Conservation (phyloP, 2,797 vertebrate genomes). For the Cephalopachus bancanus region DNA sequence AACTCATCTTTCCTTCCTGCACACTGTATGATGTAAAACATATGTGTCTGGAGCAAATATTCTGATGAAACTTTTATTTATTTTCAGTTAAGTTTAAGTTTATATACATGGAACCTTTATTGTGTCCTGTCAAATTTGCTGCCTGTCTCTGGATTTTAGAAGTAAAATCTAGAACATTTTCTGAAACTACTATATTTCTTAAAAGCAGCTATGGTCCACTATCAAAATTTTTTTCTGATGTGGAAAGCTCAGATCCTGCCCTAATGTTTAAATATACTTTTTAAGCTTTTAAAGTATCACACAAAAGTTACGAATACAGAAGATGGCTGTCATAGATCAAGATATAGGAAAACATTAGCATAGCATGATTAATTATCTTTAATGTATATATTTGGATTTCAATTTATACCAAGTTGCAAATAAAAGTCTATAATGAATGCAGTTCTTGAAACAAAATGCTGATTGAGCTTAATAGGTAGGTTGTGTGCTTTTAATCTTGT, state of each 20-base stretch:
- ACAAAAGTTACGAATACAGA: neutral
- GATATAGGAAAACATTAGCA: neutral
- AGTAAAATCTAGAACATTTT: neutral
- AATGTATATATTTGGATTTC: slow-evolving; percentile 69
- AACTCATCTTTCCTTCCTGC: neutral
- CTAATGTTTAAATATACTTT: slow-evolving; percentile 35
- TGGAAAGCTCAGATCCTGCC: neutral
- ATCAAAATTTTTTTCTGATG: neutral
- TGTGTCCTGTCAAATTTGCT: neutral
- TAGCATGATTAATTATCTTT: slow-evolving; percentile 67
- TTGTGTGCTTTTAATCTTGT: slow-evolving; percentile 69
- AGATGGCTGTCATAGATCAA: slow-evolving; percentile 69
- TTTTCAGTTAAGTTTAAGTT: neutral
- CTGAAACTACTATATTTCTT: neutral
- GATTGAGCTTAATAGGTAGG: slow-evolving; percentile 46
- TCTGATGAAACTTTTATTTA: neutral
- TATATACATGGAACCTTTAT: neutral
- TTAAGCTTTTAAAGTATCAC: slow-evolving; percentile 43
- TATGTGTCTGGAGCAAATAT: neutral
- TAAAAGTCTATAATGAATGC: slow-evolving; percentile 51
- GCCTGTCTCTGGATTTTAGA: neutral
- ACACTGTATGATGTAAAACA: neutral
- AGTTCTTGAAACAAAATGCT: slow-evolving; percentile 42
- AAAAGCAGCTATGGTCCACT: neutral
- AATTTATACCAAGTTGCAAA: slow-evolving; percentile 65